phyloP scores from a whole-genome alignment of 2,888 invertebrate genomes.

The Leptogaster cylindrica region DNA sequence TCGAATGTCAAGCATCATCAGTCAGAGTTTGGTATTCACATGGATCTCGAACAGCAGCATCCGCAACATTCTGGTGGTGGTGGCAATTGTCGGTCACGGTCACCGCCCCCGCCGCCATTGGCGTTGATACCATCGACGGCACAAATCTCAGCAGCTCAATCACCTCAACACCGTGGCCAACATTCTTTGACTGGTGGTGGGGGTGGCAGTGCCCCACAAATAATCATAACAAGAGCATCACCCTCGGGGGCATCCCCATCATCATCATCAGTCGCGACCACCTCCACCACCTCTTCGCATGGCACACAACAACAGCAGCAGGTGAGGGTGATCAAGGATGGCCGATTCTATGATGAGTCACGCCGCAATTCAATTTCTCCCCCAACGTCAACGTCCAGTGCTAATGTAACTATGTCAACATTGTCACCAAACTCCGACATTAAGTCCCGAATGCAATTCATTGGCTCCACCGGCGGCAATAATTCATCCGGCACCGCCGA shows the following conservation, averaged over 20 bases:
- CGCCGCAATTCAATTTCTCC: constrained; percentile 47
- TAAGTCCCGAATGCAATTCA: constrained; percentile 50
- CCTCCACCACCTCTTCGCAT: too few species aligned
- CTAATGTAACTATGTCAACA: background rate
- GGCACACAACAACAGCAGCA: constrained; percentile 55
- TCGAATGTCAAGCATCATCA: background rate
- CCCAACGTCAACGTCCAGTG: constrained; percentile 38
- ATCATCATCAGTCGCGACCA: too few species aligned
- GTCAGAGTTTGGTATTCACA: background rate
- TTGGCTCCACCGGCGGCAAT: constrained; percentile 47
- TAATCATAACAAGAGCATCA: constrained; percentile 40
- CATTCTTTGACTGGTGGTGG: background rate
- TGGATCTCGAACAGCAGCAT: constrained; percentile 22
- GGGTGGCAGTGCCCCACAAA: constrained; percentile 35
- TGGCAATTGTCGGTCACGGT: constrained; percentile 11
- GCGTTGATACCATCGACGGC: background rate
- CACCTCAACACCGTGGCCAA: background rate
- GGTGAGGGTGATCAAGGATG: constrained; percentile 62
- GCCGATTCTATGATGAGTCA: constrained; percentile 58
- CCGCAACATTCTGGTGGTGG: too few species aligned
- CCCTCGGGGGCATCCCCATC: constrained; percentile 47
- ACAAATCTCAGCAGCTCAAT: background rate
- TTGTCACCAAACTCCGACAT: constrained; percentile 9
- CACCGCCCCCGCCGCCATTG: constrained; percentile 5
- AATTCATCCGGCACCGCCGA: constrained; percentile 26